Evolutionary conservation across 1,140 invertebrate genomes (phyloP).

Genomic region (Zaprionus camerounensis): DNA sequence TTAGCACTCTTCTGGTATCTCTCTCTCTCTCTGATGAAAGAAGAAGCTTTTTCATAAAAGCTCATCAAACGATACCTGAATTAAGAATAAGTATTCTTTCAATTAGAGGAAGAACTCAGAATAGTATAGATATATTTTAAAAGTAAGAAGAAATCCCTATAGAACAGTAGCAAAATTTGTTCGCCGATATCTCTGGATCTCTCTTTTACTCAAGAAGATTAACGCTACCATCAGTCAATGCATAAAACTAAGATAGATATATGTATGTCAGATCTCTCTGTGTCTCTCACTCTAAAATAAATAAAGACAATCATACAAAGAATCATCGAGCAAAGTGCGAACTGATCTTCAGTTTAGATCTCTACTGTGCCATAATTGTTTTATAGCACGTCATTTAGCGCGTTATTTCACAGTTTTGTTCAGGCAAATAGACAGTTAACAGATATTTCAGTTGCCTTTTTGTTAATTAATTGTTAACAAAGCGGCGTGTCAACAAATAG

Average conservation of each 20-base stretch:
- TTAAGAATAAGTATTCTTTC: background rate
- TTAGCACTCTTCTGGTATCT: no score
- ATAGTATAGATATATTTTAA: no score
- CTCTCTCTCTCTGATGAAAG: background rate
- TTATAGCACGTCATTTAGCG: constrained; percentile 55
- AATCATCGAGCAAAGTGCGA: background rate
- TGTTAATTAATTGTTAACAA: constrained; percentile 78
- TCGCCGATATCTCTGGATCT: background rate
- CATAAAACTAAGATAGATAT: no score
- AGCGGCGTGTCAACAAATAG: constrained; percentile 60
- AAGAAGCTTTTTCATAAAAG: background rate
- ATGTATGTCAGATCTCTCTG: no score
- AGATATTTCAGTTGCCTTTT: constrained; percentile 30
- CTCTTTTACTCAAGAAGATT: background rate
- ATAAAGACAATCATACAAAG: background rate
- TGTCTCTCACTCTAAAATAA: no score
- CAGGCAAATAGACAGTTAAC: constrained; percentile 56
- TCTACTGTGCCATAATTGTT: constrained; percentile 47
- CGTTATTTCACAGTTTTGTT: constrained; percentile 23
- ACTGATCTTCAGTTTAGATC: background rate
- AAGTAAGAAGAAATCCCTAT: no score
- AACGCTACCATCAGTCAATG: no score
- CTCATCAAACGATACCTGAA: background rate
- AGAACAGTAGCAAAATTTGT: background rate
- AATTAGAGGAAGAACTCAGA: background rate